phyloP scores from a whole-genome alignment of 2,113 vertebrate species.

The Jacana jacana region DNA sequence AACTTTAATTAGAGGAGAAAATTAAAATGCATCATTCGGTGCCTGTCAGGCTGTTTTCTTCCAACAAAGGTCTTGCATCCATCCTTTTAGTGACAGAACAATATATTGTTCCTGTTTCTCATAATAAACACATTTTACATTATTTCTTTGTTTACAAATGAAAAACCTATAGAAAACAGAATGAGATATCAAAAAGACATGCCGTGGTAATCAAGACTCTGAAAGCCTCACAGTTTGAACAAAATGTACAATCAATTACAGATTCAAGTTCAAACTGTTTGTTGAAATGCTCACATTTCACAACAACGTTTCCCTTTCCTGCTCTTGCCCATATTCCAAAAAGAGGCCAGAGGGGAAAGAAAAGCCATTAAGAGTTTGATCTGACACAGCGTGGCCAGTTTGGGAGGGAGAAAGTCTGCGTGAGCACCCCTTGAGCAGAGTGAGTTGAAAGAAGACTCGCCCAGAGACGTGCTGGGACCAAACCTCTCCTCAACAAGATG shows the following conservation, averaged over 20 bases:
- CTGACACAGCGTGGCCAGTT: neutral
- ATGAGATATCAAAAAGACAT: neutral
- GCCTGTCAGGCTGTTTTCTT: constrained; percentile 7
- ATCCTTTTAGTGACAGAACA: neutral
- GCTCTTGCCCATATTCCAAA: neutral
- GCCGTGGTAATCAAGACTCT: neutral
- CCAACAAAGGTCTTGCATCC: neutral
- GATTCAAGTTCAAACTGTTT: neutral
- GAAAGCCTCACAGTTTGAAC: neutral
- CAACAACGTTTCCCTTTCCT: neutral
- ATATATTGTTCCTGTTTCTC: neutral
- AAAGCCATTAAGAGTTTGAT: neutral
- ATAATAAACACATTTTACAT: neutral
- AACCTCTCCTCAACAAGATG: neutral
- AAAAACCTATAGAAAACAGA: neutral
- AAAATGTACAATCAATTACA: neutral
- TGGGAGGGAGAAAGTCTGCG: neutral
- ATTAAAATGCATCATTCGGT: constrained; percentile 10
- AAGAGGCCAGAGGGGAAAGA: neutral
- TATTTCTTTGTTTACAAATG: neutral
- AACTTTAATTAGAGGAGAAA: neutral
- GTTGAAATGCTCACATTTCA: neutral
- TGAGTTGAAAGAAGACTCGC: neutral
- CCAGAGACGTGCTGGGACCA: neutral
- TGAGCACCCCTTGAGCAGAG: neutral